Conservation (phyloP, 1,140 invertebrate genomes). For the Drosophila quadrilineata region DNA sequence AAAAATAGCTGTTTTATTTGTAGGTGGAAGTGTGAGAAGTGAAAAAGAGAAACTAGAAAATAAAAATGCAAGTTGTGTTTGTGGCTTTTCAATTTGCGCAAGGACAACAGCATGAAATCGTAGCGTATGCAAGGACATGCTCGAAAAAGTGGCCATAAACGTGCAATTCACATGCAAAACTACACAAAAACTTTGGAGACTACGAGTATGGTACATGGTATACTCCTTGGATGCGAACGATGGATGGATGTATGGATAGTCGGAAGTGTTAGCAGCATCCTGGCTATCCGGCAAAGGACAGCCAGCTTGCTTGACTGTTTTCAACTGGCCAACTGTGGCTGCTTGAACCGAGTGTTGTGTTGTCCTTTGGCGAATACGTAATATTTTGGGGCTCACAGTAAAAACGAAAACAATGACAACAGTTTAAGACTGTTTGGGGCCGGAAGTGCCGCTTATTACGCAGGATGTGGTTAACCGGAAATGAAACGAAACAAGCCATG, state of each 20-base stretch:
- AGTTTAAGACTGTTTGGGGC: slow-evolving; percentile 60
- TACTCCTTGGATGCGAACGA: slow-evolving; percentile 4
- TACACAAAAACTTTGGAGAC: slow-evolving; percentile 41
- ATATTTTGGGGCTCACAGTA: slow-evolving; percentile 71
- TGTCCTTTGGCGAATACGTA: slow-evolving; percentile 25
- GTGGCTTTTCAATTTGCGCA: slow-evolving; percentile 54
- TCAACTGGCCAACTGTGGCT: background rate
- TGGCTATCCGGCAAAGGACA: slow-evolving; percentile 12
- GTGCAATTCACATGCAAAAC: slow-evolving; percentile 74
- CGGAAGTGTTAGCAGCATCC: slow-evolving; percentile 60
- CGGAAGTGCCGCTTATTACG: slow-evolving; percentile 76
- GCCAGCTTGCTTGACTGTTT: slow-evolving; percentile 15
- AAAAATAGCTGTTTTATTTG: slow-evolving; percentile 41
- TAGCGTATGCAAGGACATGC: slow-evolving; percentile 15
- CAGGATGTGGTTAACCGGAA: slow-evolving; percentile 77
- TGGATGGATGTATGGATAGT: slow-evolving; percentile 7
- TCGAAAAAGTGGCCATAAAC: slow-evolving; percentile 56
- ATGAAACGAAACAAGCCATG: slow-evolving; percentile 73
- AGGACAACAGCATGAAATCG: slow-evolving; percentile 32
- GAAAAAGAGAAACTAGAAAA: no score
- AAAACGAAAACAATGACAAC: slow-evolving; percentile 63
- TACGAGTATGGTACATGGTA: no score
- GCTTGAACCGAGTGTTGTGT: slow-evolving; percentile 17
- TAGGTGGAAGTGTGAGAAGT: no score
- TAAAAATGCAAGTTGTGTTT: slow-evolving; percentile 67